Percentiles rank a stretch among this genome's conserved stretches.
Evolutionary conservation across 2,888 invertebrate genomes (phyloP).

Genomic region (Tachina lurida): DNA sequence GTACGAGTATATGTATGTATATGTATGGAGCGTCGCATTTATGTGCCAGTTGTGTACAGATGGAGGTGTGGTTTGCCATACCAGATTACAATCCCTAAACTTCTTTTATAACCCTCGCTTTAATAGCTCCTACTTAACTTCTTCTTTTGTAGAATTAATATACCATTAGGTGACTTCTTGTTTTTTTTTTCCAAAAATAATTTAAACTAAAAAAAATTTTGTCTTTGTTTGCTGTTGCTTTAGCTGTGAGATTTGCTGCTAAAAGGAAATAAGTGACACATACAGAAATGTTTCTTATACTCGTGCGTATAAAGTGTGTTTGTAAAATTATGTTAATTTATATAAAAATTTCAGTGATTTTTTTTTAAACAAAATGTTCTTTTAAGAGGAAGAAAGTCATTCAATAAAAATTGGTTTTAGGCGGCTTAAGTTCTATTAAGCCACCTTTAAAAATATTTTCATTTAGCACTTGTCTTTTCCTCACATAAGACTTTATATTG

Average conservation of each 20-base stretch:
- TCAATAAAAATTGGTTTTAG: conserved; percentile 63
- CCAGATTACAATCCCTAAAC: neutral
- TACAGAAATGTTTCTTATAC: conserved; percentile 29
- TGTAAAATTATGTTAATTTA: conserved; percentile 66
- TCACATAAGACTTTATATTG: conserved; percentile 27
- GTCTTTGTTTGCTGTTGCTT: neutral
- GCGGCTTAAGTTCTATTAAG: conserved; percentile 52
- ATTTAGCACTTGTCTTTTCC: conserved; percentile 55
- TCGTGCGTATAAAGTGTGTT: conserved; percentile 31
- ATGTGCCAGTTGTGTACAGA: neutral
- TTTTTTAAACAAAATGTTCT: conserved; percentile 8
- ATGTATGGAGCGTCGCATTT: no score
- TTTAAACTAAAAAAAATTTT: conserved; percentile 1
- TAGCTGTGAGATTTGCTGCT: neutral
- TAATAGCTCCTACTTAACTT: neutral
- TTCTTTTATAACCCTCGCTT: conserved; percentile 8
- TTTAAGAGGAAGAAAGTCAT: neutral
- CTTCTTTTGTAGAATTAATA: conserved; percentile 4
- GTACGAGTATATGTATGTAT: no score
- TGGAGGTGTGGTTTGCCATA: no score
- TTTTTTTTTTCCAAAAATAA: neutral
- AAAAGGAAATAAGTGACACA: conserved; percentile 54
- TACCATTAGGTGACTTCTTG: conserved; percentile 10
- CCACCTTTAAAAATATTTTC: neutral
- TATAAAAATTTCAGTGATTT: neutral